These are phyloP conservation scores for Campaea margaritaria DNA, from an alignment of 2,888 invertebrate genomes.

Conservation along the genomic window DNA sequence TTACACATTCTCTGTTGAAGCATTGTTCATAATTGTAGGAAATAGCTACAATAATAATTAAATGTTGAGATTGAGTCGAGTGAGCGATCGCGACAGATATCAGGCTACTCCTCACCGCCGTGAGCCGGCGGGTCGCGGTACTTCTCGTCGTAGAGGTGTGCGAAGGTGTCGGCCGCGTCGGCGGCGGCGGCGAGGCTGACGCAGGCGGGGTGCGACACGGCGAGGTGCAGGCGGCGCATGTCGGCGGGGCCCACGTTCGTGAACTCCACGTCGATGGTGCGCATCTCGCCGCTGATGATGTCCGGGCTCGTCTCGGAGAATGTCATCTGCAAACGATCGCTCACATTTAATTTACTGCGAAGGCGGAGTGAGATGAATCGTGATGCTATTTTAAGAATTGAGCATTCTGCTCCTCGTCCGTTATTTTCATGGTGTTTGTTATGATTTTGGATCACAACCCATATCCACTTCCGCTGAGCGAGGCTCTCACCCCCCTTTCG, in stretches of 20 bases:
- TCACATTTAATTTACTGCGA: too few relatives aligned
- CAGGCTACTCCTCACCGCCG: slow-evolving; percentile 73
- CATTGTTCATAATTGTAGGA: background rate
- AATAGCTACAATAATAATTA: too few relatives aligned
- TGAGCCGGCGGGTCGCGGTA: slow-evolving; percentile 81
- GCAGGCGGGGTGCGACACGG: slow-evolving; percentile 89
- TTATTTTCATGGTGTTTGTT: too few relatives aligned
- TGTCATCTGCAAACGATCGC: slow-evolving; percentile 82
- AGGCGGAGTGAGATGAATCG: too few relatives aligned
- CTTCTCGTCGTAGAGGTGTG: slow-evolving; percentile 68
- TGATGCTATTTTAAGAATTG: too few relatives aligned
- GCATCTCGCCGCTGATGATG: slow-evolving; percentile 90
- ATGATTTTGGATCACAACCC: too few relatives aligned
- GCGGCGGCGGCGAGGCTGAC: slow-evolving; percentile 77
- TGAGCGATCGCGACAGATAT: too few relatives aligned
- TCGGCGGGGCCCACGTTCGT: slow-evolving; percentile 88
- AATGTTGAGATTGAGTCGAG: too few relatives aligned
- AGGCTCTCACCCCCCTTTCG: too few relatives aligned
- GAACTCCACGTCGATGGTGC: slow-evolving; percentile 87
- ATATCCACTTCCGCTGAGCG: too few relatives aligned
- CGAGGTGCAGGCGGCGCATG: slow-evolving; percentile 86
- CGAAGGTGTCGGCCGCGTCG: slow-evolving; percentile 54
- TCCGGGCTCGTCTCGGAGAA: slow-evolving; percentile 88
- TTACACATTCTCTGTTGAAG: background rate
- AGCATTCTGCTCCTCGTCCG: too few relatives aligned